These are phyloP conservation scores for Tenebrio molitor DNA, from an alignment of 1,140 invertebrate genomes.

Conservation along the genomic window DNA sequence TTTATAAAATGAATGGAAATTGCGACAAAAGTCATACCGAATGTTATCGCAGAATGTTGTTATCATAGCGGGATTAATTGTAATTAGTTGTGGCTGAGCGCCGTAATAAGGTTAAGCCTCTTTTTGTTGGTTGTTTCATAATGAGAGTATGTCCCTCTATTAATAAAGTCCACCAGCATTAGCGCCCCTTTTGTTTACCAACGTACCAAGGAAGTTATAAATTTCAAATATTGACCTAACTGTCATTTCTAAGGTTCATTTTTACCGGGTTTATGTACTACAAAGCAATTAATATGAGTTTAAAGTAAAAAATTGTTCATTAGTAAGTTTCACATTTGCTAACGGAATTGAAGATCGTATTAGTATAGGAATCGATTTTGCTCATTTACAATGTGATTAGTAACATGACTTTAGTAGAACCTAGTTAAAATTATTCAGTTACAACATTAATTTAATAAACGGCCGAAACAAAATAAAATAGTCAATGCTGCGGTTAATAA, in stretches of 20 bases:
- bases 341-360: slow-evolving; percentile 13
- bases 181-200: slow-evolving; percentile 27
- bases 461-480: slow-evolving; percentile 2
- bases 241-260: background rate
- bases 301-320: too few species aligned
- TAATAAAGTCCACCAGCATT: background rate
- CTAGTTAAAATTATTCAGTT: too few species aligned
- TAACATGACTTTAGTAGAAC: too few species aligned
- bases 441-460: slow-evolving; percentile 26
- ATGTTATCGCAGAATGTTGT: too few species aligned
- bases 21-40: too few species aligned
- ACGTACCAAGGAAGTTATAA: slow-evolving; percentile 29
- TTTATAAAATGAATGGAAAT: too few species aligned
- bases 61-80: too few species aligned
- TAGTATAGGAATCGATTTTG: slow-evolving; percentile 25
- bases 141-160: background rate
- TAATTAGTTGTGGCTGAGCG: too few species aligned
- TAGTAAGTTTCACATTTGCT: slow-evolving; percentile 29
- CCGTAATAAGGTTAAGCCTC: too few species aligned
- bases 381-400: slow-evolving; percentile 24
- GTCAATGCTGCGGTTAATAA: slow-evolving; percentile 15
- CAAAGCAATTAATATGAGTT: too few species aligned
- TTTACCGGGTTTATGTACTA: slow-evolving; percentile 15
- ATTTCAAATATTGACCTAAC: slow-evolving; percentile 40
- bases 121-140: background rate